Percentiles rank a stretch among this genome's conserved stretches.
Conservation (phyloP, 2,888 invertebrate species). For the Pantelozetes paolii region DNA sequence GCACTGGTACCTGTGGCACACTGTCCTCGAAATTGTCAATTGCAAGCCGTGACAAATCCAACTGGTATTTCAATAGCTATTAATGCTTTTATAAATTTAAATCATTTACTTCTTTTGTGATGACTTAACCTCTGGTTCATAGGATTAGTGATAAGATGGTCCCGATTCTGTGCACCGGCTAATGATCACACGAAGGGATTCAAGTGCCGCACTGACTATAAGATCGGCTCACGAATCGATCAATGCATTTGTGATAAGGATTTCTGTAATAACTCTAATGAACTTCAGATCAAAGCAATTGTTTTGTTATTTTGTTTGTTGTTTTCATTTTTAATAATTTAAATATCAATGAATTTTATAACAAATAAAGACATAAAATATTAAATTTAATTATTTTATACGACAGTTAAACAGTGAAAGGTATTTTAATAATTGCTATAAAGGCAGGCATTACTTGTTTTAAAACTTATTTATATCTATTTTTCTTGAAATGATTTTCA, state of each 20-base stretch:
- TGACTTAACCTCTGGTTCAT: neutral
- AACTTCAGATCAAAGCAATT: neutral
- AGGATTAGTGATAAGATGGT: constrained; percentile 39
- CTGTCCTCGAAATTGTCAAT: constrained; percentile 40
- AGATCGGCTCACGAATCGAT: constrained; percentile 41
- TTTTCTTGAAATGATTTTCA: constrained; percentile 28
- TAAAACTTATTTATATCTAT: constrained; percentile 21
- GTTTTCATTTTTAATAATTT: neutral
- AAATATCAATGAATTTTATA: too few relatives aligned
- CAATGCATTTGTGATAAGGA: constrained; percentile 42
- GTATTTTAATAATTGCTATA: too few relatives aligned
- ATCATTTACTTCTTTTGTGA: neutral
- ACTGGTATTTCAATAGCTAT: constrained; percentile 25
- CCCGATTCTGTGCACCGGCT: constrained; percentile 38
- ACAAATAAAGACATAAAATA: too few relatives aligned
- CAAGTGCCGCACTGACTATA: constrained; percentile 38
- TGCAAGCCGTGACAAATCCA: constrained; percentile 37
- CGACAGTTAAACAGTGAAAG: too few relatives aligned
- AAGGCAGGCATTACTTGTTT: neutral
- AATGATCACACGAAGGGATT: constrained; percentile 35
- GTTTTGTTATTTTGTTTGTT: neutral
- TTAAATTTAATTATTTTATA: too few relatives aligned
- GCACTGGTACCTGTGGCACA: constrained; percentile 33
- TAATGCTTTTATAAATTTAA: neutral
- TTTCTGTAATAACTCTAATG: constrained; percentile 33